Conservation (phyloP, 2,888 invertebrate genomes). For the Andricus quercusramuli region DNA sequence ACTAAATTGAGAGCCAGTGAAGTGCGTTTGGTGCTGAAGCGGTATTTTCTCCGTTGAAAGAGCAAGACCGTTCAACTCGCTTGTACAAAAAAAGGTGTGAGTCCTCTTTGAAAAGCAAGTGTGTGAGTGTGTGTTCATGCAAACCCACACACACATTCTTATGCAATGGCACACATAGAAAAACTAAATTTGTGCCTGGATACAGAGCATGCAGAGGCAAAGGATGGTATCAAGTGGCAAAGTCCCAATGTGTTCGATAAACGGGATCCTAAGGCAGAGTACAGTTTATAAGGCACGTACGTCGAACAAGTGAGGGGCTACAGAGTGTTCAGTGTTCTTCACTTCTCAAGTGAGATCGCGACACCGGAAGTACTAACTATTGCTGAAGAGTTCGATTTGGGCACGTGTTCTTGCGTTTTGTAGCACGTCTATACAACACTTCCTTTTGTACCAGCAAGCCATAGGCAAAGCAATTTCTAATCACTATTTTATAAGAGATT, state of each 20-base stretch:
- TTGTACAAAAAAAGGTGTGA: constrained; percentile 42
- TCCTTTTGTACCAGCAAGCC: background rate
- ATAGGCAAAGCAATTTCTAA: background rate
- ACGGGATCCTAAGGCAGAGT: constrained; percentile 60
- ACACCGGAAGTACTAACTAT: constrained; percentile 40
- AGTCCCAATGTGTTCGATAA: constrained; percentile 58
- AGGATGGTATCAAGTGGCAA: constrained; percentile 49
- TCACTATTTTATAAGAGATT: background rate
- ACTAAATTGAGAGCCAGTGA: constrained; percentile 26
- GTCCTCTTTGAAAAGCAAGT: constrained; percentile 41
- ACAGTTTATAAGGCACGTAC: constrained; percentile 7
- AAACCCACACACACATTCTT: background rate
- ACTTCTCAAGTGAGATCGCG: constrained; percentile 21
- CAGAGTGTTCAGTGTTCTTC: background rate
- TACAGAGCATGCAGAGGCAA: constrained; percentile 19
- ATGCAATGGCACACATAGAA: constrained; percentile 20
- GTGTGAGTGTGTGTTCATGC: background rate
- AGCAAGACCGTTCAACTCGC: constrained; percentile 43
- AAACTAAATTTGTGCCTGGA: background rate
- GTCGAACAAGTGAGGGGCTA: constrained; percentile 47
- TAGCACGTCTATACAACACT: background rate
- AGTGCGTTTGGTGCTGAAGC: constrained; percentile 26
- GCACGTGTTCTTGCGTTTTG: constrained; percentile 11
- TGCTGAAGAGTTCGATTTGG: constrained; percentile 33
- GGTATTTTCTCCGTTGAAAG: constrained; percentile 47